These are phyloP conservation scores for Troglohyphantes excavatus DNA, from an alignment of 2,888 invertebrate species.

Conservation along the genomic window DNA sequence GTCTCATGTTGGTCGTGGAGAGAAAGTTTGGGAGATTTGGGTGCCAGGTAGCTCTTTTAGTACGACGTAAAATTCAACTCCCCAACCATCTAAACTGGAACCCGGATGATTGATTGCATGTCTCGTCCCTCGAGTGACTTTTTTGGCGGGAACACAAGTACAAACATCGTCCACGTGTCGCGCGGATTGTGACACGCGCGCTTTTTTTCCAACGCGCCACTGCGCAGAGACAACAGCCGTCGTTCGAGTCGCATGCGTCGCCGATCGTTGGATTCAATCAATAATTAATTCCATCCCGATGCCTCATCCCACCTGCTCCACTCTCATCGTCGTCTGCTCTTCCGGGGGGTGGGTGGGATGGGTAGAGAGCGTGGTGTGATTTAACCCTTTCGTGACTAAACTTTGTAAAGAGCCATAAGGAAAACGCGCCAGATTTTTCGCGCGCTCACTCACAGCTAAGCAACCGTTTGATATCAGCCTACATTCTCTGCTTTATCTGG, in stretches of 20 bases:
- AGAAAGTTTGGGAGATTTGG: too few relatives aligned
- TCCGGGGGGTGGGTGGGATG: too few relatives aligned
- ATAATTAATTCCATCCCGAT: not conserved
- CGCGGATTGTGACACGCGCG: not conserved
- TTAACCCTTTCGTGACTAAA: conserved; percentile 2
- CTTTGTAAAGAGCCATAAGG: not conserved
- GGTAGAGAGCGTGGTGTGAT: too few relatives aligned
- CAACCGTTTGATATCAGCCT: too few relatives aligned
- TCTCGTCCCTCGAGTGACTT: not conserved
- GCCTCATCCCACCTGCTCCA: not conserved
- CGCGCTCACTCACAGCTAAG: too few relatives aligned
- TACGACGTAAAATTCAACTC: too few relatives aligned
- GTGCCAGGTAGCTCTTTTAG: too few relatives aligned
- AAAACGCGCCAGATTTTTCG: too few relatives aligned
- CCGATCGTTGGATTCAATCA: not conserved
- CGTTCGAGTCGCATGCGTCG: not conserved
- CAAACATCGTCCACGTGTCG: not conserved
- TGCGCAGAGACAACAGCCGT: not conserved
- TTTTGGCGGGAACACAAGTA: not conserved
- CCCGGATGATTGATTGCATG: too few relatives aligned
- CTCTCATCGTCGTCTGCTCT: not conserved
- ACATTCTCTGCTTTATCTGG: too few relatives aligned
- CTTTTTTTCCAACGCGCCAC: not conserved
- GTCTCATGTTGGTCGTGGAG: too few relatives aligned
- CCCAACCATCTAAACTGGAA: too few relatives aligned